Conservation (phyloP, 2,113 vertebrate genomes). For the Colistium nudipinnis region DNA sequence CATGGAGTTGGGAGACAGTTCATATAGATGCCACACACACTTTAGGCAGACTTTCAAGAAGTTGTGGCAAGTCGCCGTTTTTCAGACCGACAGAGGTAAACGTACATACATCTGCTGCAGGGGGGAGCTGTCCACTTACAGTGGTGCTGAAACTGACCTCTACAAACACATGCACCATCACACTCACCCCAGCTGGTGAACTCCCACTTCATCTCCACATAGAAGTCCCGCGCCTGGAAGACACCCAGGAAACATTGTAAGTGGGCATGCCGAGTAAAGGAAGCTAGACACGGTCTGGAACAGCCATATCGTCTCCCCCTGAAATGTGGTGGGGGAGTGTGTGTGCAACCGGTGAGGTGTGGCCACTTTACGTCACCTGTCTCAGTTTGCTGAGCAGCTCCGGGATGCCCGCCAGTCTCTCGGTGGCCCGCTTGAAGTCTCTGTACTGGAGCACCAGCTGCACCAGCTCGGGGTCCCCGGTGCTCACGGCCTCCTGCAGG, state of each 20-base stretch:
- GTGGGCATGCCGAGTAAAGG: not conserved
- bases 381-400: constrained; percentile 93
- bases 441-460: constrained; percentile 94
- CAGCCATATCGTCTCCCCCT: not conserved
- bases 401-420: constrained; percentile 91
- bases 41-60: too few species aligned
- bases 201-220: constrained; percentile 99
- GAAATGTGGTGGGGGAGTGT: not conserved
- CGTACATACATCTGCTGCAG: constrained; percentile 1
- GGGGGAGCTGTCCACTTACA: constrained; percentile 68
- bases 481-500: constrained; percentile 96
- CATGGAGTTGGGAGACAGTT: too few species aligned
- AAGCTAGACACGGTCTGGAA: not conserved
- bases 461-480: constrained; percentile 93
- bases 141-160: constrained; percentile 75
- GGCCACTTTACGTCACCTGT: constrained; percentile 78
- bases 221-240: constrained; percentile 91
- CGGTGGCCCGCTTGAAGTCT: constrained; percentile 90
- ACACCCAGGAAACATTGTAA: constrained; percentile 10
- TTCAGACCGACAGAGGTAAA: not conserved
- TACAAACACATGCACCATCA: constrained; percentile 1
- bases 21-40: too few species aligned
- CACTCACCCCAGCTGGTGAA: constrained; percentile 97
- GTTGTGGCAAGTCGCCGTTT: not conserved
- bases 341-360: not conserved